phyloP scores from a whole-genome alignment of 2,113 vertebrate species.

The Melanocharis versteri region DNA sequence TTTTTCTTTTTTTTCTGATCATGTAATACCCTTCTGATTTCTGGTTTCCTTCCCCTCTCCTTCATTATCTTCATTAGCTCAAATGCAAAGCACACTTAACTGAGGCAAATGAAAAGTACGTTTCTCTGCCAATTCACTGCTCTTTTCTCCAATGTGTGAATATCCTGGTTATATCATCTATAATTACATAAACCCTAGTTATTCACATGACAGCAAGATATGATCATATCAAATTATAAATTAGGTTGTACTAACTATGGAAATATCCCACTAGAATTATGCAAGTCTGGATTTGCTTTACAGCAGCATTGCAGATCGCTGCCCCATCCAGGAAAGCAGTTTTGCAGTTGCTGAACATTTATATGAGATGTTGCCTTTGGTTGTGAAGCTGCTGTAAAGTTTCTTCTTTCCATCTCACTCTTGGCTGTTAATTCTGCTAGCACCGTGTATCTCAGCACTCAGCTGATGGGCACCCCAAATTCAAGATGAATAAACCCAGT shows the following conservation, averaged over 20 bases:
- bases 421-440: not conserved
- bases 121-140: not conserved
- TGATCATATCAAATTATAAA: not conserved
- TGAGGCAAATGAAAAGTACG: not conserved
- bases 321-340: not conserved
- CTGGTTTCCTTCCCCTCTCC: not conserved
- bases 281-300: not conserved
- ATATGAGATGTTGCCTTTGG: not conserved
- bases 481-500: not conserved
- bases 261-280: not conserved
- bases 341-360: not conserved
- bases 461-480: not conserved
- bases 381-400: not conserved
- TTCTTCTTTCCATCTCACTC: not conserved
- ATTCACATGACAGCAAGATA: not conserved
- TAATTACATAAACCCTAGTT: not conserved
- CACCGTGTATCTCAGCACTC: not conserved
- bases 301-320: not conserved
- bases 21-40: not conserved
- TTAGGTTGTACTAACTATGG: not conserved
- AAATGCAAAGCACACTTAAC: not conserved
- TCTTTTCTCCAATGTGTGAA: not conserved
- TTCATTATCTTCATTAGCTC: not conserved
- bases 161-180: not conserved
- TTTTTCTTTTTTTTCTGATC: not conserved